phyloP scores from a whole-genome alignment of 1,140 invertebrate species.

The Cepaea nemoralis region DNA sequence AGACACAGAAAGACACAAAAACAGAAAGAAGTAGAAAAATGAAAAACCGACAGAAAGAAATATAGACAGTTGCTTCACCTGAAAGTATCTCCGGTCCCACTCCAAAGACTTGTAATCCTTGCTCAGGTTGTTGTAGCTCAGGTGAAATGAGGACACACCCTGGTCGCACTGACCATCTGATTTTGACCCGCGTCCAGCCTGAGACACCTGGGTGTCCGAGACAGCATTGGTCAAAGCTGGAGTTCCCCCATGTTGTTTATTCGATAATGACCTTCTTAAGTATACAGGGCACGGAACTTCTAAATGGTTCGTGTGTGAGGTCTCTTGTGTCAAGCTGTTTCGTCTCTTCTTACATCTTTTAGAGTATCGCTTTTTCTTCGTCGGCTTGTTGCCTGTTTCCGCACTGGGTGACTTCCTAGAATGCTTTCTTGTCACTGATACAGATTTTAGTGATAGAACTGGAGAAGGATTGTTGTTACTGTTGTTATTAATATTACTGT shows the following conservation, averaged over 20 bases:
- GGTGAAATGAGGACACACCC: conserved; percentile 29
- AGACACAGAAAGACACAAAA: too few relatives aligned
- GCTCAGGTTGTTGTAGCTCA: conserved; percentile 37
- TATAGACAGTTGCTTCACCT: conserved; percentile 27
- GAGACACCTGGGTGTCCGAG: conserved; percentile 43
- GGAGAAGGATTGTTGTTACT: too few relatives aligned
- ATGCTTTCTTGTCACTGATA: neutral
- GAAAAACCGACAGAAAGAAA: too few relatives aligned
- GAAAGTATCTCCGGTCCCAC: conserved; percentile 62
- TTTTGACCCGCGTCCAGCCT: neutral
- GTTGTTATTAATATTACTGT: too few relatives aligned
- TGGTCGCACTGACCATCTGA: neutral
- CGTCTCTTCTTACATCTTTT: conserved; percentile 28
- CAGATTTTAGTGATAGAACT: too few relatives aligned
- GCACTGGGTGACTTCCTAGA: neutral
- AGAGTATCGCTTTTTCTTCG: conserved; percentile 29
- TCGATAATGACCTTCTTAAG: conserved; percentile 5
- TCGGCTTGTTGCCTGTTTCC: neutral
- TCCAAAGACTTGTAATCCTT: conserved; percentile 57
- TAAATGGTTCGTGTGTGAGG: conserved; percentile 3
- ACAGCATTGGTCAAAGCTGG: conserved; percentile 21
- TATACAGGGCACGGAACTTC: conserved; percentile 34
- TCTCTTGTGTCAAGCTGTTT: neutral
- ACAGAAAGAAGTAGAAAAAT: too few relatives aligned
- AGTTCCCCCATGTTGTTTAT: conserved; percentile 9